Conservation (phyloP, 2,888 invertebrate species). For the Drosophila parthenogenetica region DNA sequence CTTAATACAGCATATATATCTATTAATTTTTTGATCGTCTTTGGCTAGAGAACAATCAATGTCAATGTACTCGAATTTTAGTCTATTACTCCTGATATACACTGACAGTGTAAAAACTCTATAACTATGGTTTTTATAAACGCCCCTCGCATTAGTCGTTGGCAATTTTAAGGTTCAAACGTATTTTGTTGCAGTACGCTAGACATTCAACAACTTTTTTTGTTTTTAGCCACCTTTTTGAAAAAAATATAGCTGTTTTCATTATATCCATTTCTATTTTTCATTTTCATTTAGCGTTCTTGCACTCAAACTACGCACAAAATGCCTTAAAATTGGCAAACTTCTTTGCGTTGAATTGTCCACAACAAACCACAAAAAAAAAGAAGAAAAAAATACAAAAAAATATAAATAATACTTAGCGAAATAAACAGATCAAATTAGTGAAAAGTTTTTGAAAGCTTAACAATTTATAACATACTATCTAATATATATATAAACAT, state of each 20-base stretch:
- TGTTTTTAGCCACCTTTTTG: no score
- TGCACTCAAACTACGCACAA: constrained; percentile 58
- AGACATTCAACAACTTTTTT: no score
- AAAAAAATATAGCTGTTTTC: no score
- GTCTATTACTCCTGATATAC: constrained; percentile 85
- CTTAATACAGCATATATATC: constrained; percentile 18
- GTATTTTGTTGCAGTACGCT: constrained; percentile 58
- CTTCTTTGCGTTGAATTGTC: constrained; percentile 72
- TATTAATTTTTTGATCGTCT: constrained; percentile 42
- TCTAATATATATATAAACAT: constrained; percentile 54
- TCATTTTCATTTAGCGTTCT: constrained; percentile 12
- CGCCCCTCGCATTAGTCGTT: constrained; percentile 74
- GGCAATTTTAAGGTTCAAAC: constrained; percentile 80
- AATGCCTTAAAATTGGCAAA: constrained; percentile 79
- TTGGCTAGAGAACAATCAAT: constrained; percentile 70
- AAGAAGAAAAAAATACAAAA: constrained; percentile 17
- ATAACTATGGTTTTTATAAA: constrained; percentile 63
- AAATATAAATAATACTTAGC: constrained; percentile 27
- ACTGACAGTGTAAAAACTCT: constrained; percentile 82
- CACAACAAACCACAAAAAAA: constrained; percentile 46
- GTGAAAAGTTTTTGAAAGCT: constrained; percentile 29
- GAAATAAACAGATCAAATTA: constrained; percentile 23
- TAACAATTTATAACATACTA: constrained; percentile 28
- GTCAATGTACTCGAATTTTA: constrained; percentile 84
- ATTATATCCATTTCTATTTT: neutral